Evolutionary conservation across 2,888 invertebrate species (phyloP).

Genomic region (Drosophila histrio): DNA sequence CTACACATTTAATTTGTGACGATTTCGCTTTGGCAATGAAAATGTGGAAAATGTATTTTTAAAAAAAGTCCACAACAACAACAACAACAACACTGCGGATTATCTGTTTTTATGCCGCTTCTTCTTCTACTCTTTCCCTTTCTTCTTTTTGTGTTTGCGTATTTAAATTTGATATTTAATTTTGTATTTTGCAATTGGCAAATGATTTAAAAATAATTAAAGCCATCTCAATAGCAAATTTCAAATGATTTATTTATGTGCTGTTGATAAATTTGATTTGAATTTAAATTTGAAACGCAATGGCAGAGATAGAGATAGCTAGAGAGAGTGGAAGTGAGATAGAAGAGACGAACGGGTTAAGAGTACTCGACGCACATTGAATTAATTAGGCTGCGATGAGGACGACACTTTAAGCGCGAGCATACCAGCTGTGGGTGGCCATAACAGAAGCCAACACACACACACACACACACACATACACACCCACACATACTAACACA

Average conservation of each 20-base stretch:
- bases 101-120: conserved; percentile 33
- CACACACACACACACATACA: conserved; percentile 25
- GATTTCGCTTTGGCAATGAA: conserved; percentile 62
- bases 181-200: conserved; percentile 12
- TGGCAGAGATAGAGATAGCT: neutral
- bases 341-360: conserved; percentile 21
- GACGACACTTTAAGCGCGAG: conserved; percentile 60
- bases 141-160: conserved; percentile 10
- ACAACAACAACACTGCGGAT: conserved; percentile 24
- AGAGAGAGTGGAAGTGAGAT: neutral
- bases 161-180: conserved; percentile 35
- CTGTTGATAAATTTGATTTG: conserved; percentile 46
- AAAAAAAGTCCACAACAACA: conserved; percentile 39
- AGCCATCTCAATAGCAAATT: conserved; percentile 9
- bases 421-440: conserved; percentile 14
- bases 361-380: conserved; percentile 56
- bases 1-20: conserved; percentile 60
- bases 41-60: conserved; percentile 71
- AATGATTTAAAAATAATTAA: conserved; percentile 47
- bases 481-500: neutral
- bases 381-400: conserved; percentile 73
- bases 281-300: conserved; percentile 31
- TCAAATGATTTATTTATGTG: conserved; percentile 52
- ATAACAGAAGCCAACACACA: conserved; percentile 24
- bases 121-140: neutral